These are phyloP conservation scores for Flabesymbios commensalis DNA, from an alignment of 2,888 invertebrate genomes.

Conservation along the genomic window DNA sequence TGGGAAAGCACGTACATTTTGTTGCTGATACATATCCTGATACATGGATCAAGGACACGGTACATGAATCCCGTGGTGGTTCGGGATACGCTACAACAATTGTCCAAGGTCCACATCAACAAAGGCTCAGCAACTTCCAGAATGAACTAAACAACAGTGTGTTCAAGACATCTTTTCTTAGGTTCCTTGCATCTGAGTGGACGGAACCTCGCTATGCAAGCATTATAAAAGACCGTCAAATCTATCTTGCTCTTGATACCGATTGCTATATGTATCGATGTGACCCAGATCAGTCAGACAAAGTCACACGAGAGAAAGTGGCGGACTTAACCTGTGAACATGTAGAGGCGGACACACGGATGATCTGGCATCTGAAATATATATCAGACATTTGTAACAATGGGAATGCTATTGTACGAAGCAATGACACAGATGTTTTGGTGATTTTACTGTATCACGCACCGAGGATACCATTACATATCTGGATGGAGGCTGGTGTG, in stretches of 20 bases:
- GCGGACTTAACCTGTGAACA: slow-evolving; percentile 6
- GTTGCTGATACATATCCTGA: slow-evolving; percentile 11
- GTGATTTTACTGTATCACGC: background rate
- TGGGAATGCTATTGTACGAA: too few species aligned
- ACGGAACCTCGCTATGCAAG: background rate
- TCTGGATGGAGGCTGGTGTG: background rate
- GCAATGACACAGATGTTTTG: background rate
- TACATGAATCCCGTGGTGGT: slow-evolving; percentile 6
- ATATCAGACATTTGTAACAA: too few species aligned
- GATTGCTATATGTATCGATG: background rate
- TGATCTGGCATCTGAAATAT: slow-evolving; percentile 2
- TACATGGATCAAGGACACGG: slow-evolving; percentile 13
- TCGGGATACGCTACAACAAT: too few species aligned
- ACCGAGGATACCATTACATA: background rate
- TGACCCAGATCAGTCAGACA: background rate
- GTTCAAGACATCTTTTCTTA: too few species aligned
- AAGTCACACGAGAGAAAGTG: background rate
- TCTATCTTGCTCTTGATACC: background rate
- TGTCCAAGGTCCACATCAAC: too few species aligned
- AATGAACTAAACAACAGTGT: too few species aligned
- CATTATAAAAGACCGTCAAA: background rate
- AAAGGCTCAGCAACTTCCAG: too few species aligned
- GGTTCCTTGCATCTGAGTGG: background rate
- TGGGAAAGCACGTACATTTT: background rate
- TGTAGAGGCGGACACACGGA: slow-evolving; percentile 13